Evolutionary conservation across 2,888 invertebrate species (phyloP), one percentile per base, ranked within the genome.

Genomic region (Danaus chrysippus): DNA sequence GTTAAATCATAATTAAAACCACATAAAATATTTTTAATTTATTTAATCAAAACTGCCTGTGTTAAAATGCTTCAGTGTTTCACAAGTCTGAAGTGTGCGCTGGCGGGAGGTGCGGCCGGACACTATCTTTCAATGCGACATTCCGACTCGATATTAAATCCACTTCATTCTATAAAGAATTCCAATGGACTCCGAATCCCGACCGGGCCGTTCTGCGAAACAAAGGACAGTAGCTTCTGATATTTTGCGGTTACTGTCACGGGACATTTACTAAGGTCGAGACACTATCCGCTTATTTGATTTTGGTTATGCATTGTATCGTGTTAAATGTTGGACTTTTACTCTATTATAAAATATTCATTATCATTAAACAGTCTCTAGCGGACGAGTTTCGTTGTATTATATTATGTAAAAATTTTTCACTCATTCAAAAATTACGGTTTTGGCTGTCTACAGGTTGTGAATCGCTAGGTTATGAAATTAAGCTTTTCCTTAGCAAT

Each of bases 141-240:
- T 87, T 84, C 88, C 84, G 71, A 67, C 72, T 72, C 80, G 85
- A 90, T 91, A 91, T 91, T 91, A 91, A 91, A 91, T 90, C 89
- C 84, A 87, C 87, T 91, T 83, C 87, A 70, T 69, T 68, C 81
- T 81, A 82, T 82, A 83, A 84, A 83, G 85, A 87, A 87, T 87
- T 86, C 86, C 86, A 81, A 86, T 84, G 84, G 84, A 86, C 80
- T 82, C 73, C 66, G 55, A 34, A 58, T 34, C 23, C 53, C 58
- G 43, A 65, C 54, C 64, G 65, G 65, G 58, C 68, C 65, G 56
- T 62, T 59, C 58, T 43, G 61, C 64, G 69, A 71, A 70, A 74
- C 73, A 73, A 71, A 69, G 70, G 71, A 68, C 53, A 41, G 59
- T 62, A 61, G 49, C 60, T 63, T 65, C 68, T 56, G 59, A 44